These are phyloP conservation scores for Pterois miles DNA, from an alignment of 2,797 vertebrate genomes.

Conservation along the genomic window DNA sequence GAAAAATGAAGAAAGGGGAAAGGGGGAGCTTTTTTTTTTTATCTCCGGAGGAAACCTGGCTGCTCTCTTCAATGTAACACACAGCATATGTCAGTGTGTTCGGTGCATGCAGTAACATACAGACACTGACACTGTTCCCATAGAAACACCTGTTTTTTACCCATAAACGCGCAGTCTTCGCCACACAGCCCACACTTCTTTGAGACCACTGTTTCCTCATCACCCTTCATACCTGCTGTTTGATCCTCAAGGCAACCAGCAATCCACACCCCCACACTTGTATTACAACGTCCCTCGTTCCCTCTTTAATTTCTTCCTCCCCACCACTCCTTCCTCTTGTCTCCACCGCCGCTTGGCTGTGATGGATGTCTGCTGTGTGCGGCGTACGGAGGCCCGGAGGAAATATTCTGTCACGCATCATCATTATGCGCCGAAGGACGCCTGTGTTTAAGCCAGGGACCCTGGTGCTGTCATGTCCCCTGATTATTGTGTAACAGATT, in stretches of 20 bases:
- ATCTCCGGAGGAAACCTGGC: conserved; percentile 33
- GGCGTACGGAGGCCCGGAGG: conserved; percentile 42
- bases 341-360: conserved; percentile 35
- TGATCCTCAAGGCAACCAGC: conserved; percentile 61
- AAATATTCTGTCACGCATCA: conserved; percentile 69
- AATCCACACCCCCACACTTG: conserved; percentile 42
- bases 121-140: conserved; percentile 34
- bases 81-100: conserved; percentile 19
- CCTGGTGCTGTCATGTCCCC: conserved; percentile 58
- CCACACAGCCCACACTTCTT: conserved; percentile 37
- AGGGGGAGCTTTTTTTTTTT: not conserved
- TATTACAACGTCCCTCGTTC: conserved; percentile 53
- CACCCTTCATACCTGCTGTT: conserved; percentile 34
- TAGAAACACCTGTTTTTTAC: conserved; percentile 42
- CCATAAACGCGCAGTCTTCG: conserved; percentile 26
- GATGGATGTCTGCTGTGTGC: conserved; percentile 59
- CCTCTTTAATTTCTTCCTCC: conserved; percentile 53
- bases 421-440: conserved; percentile 61
- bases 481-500: conserved; percentile 70
- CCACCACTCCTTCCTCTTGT: conserved; percentile 21
- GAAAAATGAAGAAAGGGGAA: conserved; percentile 24
- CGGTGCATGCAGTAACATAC: conserved; percentile 11
- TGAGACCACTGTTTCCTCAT: conserved; percentile 48
- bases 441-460: conserved; percentile 58
- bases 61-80: conserved; percentile 34